Base-by-base conservation (phyloP, 2,797 vertebrate species). In the Passerculus sandwichensis region DNA sequence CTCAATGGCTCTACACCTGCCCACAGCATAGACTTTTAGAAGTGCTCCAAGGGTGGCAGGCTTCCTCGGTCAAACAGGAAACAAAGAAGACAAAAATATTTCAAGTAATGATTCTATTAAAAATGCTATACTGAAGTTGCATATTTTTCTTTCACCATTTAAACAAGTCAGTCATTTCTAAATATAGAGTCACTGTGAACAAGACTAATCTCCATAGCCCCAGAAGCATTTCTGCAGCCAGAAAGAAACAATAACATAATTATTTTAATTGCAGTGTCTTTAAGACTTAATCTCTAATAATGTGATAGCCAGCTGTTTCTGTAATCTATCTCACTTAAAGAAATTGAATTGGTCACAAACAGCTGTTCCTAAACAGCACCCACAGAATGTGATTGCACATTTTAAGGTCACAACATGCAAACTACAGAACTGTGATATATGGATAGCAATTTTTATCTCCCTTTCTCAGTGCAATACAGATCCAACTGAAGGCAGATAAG, bases 231-330 rank as follows among this genome's bases (percentile, higher is more conserved):
- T 93, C 45, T 61, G 53, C 64, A 85, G 70, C 40, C 38, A 91
- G 62, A 71, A 90, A 62, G 85, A 91, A 84, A 40, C 42, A 93
- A 48, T 53, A 86, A 86, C 62, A 50, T 86, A 88, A 95, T 96
- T 96, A 96, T 91, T 95, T 94, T 89, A 96, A 97, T 96, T 95
- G 94, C 80, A 80, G 53, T 76, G 69, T 88, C 85, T 95, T 95
- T 91, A 96, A 92, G 85, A 96, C 65, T 77, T 95, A 91, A 94
- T 96, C 88, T 90, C 89, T 96, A 96, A 91, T 95, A 95, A 96
- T 71, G 74, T 56, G 77, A 91, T 87, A 94, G 94, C 83, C 93
- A 96, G 96, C 83, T 96, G 95, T 87, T 96, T 93, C 69, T 72
- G 45, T 59, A 91, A 87, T 97, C 88, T 94, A 69, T 94, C 85